Evolutionary conservation across 2,113 vertebrate species (phyloP).

Genomic region (cattle (Bos taurus)): DNA sequence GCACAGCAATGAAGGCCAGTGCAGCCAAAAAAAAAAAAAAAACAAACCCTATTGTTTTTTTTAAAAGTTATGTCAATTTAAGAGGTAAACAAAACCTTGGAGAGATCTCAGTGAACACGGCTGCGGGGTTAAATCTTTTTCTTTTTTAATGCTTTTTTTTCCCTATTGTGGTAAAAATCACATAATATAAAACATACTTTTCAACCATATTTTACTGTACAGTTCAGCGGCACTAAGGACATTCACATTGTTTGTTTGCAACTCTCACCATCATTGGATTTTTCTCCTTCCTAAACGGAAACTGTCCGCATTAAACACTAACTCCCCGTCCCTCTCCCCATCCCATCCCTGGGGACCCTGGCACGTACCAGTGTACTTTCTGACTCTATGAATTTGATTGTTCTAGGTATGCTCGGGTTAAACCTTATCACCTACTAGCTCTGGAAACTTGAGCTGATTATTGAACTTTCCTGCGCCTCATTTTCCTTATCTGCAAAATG

Average conservation of each 20-base stretch:
- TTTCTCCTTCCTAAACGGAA: neutral
- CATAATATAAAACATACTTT: neutral
- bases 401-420: neutral
- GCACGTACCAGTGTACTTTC: neutral
- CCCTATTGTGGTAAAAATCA: neutral
- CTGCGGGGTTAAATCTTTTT: neutral
- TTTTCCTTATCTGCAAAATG: neutral
- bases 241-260: neutral
- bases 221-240: neutral
- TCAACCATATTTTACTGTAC: neutral
- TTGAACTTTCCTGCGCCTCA: neutral
- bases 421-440: no score
- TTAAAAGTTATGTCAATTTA: neutral
- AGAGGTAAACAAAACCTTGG: neutral
- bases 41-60: neutral
- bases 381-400: neutral
- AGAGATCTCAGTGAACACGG: rapidly evolving
- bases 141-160: neutral
- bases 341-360: neutral
- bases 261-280: neutral
- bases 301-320: neutral
- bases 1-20: neutral
- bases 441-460: neutral
- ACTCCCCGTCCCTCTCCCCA: neutral
- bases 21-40: neutral